phyloP scores from a whole-genome alignment of 2,888 invertebrate species.

The Chymomyza procnemis region DNA sequence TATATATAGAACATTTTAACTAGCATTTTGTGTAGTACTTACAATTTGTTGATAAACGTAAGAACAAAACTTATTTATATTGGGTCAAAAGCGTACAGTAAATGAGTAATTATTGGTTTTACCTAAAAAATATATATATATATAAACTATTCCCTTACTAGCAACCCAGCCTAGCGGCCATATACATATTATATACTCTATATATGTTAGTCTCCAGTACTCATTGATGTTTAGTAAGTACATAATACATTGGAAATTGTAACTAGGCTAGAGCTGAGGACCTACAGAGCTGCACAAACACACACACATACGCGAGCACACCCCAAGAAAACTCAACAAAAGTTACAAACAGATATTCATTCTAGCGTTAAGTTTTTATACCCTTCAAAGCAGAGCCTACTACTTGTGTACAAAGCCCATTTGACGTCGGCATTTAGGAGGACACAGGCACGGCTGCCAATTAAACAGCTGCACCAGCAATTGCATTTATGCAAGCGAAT shows the following conservation, averaged over 20 bases:
- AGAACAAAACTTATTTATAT: slow-evolving; percentile 27
- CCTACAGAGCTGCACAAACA: slow-evolving; percentile 48
- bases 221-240: slow-evolving; percentile 60
- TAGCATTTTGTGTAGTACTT: slow-evolving; percentile 63
- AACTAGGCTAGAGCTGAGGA: slow-evolving; percentile 58
- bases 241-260: slow-evolving; percentile 24
- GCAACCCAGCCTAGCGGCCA: neutral
- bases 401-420: slow-evolving; percentile 18
- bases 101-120: slow-evolving; percentile 6
- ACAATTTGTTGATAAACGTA: slow-evolving; percentile 53
- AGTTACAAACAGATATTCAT: slow-evolving; percentile 15
- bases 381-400: slow-evolving; percentile 49
- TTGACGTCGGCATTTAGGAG: slow-evolving; percentile 25
- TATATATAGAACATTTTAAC: slow-evolving; percentile 58
- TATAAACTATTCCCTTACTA: neutral
- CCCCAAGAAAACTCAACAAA: slow-evolving; percentile 16
- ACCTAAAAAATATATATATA: too few relatives aligned
- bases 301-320: neutral
- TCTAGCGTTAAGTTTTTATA: slow-evolving; percentile 57
- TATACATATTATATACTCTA: slow-evolving; percentile 6
- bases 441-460: neutral
- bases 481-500: neutral
- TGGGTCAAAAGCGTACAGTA: slow-evolving; percentile 35
- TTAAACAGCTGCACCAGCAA: neutral
- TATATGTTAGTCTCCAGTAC: slow-evolving; percentile 11